Conservation (phyloP, 2,888 invertebrate genomes). For the Hypercompe scribonia region DNA sequence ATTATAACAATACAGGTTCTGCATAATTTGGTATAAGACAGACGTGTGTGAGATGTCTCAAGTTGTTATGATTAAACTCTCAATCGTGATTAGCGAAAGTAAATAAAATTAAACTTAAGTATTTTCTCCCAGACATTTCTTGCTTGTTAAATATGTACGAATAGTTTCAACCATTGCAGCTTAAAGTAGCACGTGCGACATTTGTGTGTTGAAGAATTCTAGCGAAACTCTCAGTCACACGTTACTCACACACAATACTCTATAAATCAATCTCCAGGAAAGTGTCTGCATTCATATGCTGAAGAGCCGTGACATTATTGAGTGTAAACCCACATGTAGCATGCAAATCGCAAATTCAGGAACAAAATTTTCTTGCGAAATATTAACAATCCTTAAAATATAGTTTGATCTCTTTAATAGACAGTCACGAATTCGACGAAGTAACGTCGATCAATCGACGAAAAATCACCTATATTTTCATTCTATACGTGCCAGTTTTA, state of each 20-base stretch:
- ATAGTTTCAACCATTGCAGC: slow-evolving; percentile 36
- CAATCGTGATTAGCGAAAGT: slow-evolving; percentile 40
- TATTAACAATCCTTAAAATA: too few relatives aligned
- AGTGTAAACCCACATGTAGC: neutral
- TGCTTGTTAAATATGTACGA: slow-evolving; percentile 24
- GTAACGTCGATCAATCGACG: too few relatives aligned
- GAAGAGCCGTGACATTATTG: neutral
- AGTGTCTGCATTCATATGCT: slow-evolving; percentile 30
- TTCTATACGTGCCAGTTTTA: too few relatives aligned
- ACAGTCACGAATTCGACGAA: too few relatives aligned
- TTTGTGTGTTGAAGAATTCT: slow-evolving; percentile 23
- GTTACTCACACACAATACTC: slow-evolving; percentile 34
- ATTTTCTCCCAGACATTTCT: slow-evolving; percentile 38
- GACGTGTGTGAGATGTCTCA: neutral
- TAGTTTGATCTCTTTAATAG: too few relatives aligned
- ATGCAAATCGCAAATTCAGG: neutral
- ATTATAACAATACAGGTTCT: neutral
- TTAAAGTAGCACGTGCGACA: slow-evolving; percentile 53
- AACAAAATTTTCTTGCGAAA: neutral
- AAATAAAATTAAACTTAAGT: slow-evolving; percentile 33
- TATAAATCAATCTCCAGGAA: slow-evolving; percentile 44
- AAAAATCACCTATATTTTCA: too few relatives aligned
- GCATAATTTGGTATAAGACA: neutral
- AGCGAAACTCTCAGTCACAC: slow-evolving; percentile 46
- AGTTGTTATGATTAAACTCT: neutral